Conservation (phyloP, 2,797 vertebrate genomes). For the Pipistrellus pipistrellus region DNA sequence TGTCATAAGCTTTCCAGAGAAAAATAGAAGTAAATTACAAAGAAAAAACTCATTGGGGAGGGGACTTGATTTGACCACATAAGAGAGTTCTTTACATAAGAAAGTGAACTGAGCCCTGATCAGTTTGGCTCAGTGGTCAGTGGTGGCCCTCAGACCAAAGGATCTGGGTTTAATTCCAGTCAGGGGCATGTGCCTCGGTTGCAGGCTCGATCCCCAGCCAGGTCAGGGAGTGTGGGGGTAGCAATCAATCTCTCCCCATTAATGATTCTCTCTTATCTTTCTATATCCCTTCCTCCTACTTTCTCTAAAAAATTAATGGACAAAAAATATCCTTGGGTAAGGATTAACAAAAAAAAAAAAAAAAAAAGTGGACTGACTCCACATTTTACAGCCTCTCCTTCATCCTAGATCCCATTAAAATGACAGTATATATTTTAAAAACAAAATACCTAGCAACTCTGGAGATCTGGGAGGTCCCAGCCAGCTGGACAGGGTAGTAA, state of each 20-base stretch:
- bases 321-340: too few relatives aligned
- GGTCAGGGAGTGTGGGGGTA: too few relatives aligned
- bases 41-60: background rate
- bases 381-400: background rate
- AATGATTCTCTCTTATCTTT: too few relatives aligned
- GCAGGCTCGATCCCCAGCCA: too few relatives aligned
- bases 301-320: too few relatives aligned
- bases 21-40: background rate
- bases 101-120: background rate
- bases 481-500: background rate
- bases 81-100: background rate
- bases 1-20: background rate
- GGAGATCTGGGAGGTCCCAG: background rate
- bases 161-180: too few relatives aligned
- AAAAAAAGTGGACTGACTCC: background rate
- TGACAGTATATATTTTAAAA: slow-evolving; percentile 24
- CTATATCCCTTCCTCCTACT: too few relatives aligned
- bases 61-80: background rate
- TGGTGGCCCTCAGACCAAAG: too few relatives aligned
- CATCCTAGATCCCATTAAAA: background rate
- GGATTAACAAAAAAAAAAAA: too few relatives aligned
- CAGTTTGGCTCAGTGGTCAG: too few relatives aligned
- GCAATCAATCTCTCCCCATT: too few relatives aligned
- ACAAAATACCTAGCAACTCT: background rate
- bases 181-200: too few relatives aligned